These are phyloP conservation scores for Dasyurus viverrinus DNA, from an alignment of 2,113 vertebrate species.

Conservation along the genomic window DNA sequence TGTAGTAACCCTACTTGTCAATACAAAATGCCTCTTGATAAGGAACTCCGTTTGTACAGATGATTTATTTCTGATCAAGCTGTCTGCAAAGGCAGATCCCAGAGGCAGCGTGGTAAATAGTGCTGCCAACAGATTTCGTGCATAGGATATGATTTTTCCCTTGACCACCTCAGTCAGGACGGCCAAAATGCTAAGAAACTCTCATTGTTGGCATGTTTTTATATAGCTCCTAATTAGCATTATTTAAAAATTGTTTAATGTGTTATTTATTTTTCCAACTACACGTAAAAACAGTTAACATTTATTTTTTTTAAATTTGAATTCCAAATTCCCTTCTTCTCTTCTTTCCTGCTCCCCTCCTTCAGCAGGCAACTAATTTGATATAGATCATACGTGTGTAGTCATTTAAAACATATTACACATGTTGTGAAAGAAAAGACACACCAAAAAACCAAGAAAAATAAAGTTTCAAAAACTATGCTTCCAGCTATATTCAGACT, in stretches of 20 bases:
- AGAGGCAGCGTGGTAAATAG: slow-evolving; percentile 33
- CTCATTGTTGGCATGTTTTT: slow-evolving; percentile 32
- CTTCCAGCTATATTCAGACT: neutral
- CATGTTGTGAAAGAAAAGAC: neutral
- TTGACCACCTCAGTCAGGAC: slow-evolving; percentile 8
- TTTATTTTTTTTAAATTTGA: neutral
- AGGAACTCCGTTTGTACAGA: slow-evolving; percentile 30
- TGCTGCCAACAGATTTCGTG: slow-evolving; percentile 12
- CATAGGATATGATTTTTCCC: slow-evolving; percentile 32
- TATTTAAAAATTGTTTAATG: neutral
- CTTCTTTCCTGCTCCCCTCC: neutral
- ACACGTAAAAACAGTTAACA: neutral
- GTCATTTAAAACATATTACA: neutral
- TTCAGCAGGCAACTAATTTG: neutral
- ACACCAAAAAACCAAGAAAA: neutral
- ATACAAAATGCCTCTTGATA: slow-evolving; percentile 27
- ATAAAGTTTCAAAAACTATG: neutral
- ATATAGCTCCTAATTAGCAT: neutral
- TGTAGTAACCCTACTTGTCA: slow-evolving; percentile 38
- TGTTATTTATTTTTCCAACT: neutral
- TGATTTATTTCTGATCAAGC: slow-evolving; percentile 58
- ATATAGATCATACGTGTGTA: neutral
- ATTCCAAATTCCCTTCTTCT: neutral
- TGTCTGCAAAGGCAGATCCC: slow-evolving; percentile 24
- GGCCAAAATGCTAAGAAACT: slow-evolving; percentile 12